Conservation (phyloP, 92 coral and sea anemone species). For the Palythoa heliodiscus region DNA sequence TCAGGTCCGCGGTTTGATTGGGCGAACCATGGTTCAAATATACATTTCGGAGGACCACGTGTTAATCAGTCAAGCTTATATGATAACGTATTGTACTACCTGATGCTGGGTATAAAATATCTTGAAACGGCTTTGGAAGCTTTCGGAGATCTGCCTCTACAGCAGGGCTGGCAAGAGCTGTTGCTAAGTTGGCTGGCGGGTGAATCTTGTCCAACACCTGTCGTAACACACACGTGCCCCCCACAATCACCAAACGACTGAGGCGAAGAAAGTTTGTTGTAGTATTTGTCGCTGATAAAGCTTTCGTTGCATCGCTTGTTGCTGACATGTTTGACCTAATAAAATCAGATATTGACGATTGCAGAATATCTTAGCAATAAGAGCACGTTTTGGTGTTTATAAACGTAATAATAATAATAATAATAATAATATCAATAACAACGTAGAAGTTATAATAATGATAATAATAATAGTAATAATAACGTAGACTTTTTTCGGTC, state of each 20-base stretch:
- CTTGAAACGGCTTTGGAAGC: conserved; percentile 9
- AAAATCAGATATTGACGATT: too few species aligned
- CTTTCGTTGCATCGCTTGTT: conserved; percentile 10
- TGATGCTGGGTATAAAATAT: conserved; percentile 20
- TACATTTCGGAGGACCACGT: too few species aligned
- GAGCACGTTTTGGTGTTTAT: too few species aligned
- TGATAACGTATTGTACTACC: not conserved
- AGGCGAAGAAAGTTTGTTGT: conserved; percentile 6
- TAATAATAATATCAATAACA: too few species aligned
- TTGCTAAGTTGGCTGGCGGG: not conserved
- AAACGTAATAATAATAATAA: too few species aligned
- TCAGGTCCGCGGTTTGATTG: too few species aligned
- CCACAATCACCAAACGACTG: not conserved
- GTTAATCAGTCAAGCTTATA: too few species aligned
- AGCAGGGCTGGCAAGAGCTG: not conserved
- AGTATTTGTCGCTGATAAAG: not conserved
- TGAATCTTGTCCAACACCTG: conserved; percentile 5
- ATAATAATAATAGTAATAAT: too few species aligned
- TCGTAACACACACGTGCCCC: conserved; percentile 1
- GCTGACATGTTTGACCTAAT: not conserved
- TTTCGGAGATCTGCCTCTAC: not conserved
- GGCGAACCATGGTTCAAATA: too few species aligned
- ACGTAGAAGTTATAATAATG: too few species aligned
- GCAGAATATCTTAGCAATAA: too few species aligned
- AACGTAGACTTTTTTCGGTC: too few species aligned